Conservation (phyloP, 2,888 invertebrate genomes). For the Alcis repandata region DNA sequence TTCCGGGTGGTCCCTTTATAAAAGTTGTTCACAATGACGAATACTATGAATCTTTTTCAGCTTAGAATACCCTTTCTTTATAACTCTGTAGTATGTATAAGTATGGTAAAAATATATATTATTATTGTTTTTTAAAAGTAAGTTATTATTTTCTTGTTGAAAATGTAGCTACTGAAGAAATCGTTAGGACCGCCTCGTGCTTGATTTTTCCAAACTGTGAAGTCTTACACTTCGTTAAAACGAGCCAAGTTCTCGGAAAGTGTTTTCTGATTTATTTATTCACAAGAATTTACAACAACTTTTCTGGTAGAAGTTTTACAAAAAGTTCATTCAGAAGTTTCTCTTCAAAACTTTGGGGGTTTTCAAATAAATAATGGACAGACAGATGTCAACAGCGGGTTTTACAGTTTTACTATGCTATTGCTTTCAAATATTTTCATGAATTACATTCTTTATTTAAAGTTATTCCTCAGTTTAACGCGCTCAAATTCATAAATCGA, state of each 20-base stretch:
- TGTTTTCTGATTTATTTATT: background rate
- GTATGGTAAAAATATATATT: too few relatives aligned
- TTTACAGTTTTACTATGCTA: background rate
- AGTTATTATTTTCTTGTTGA: too few relatives aligned
- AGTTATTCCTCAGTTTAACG: too few relatives aligned
- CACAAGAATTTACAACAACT: constrained; percentile 3
- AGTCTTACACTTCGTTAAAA: background rate
- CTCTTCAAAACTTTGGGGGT: constrained; percentile 2
- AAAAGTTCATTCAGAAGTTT: too few relatives aligned
- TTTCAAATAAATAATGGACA: constrained; percentile 15
- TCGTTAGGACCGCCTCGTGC: too few relatives aligned
- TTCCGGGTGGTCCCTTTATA: too few relatives aligned
- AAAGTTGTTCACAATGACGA: too few relatives aligned
- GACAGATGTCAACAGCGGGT: constrained; percentile 3
- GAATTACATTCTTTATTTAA: background rate
- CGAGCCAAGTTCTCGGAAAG: background rate
- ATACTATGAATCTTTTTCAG: too few relatives aligned
- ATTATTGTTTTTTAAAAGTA: too few relatives aligned
- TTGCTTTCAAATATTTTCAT: background rate
- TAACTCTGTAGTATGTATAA: too few relatives aligned
- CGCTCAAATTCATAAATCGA: background rate
- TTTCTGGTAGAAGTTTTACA: background rate
- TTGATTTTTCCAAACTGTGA: background rate
- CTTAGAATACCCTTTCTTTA: too few relatives aligned
- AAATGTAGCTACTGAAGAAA: too few relatives aligned